phyloP scores from a whole-genome alignment of 2,113 vertebrate species.

The Haliaeetus leucogaster region DNA sequence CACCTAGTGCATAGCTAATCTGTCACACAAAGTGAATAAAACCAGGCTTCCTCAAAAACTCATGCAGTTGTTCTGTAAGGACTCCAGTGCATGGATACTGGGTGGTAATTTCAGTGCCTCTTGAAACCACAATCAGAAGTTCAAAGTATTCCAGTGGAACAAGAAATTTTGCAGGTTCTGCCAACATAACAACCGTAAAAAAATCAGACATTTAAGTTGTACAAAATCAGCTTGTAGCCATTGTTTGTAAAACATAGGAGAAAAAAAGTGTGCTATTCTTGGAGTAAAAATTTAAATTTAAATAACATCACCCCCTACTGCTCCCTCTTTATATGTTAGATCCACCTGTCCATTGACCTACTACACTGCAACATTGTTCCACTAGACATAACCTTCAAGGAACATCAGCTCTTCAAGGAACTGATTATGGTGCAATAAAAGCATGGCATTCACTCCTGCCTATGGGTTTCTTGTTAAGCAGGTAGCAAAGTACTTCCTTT shows the following conservation, averaged over 20 bases:
- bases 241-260: not conserved
- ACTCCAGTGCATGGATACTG: not conserved
- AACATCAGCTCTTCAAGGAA: not conserved
- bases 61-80: not conserved
- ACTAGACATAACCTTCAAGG: not conserved
- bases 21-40: not conserved
- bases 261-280: not conserved
- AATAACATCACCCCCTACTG: not conserved
- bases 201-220: not conserved
- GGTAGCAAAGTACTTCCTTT: not conserved
- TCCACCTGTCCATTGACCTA: not conserved
- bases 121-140: not conserved
- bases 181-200: not conserved
- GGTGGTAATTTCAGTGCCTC: not conserved
- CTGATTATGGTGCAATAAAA: not conserved
- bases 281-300: not conserved
- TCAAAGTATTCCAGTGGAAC: not conserved
- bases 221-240: not conserved
- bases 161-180: not conserved
- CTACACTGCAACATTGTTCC: not conserved
- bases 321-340: not conserved
- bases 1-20: not conserved
- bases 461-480: not conserved
- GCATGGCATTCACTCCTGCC: not conserved
- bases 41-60: not conserved